Base-by-base conservation (phyloP, 2,888 invertebrate species). In the Caenorhabditis becei region DNA sequence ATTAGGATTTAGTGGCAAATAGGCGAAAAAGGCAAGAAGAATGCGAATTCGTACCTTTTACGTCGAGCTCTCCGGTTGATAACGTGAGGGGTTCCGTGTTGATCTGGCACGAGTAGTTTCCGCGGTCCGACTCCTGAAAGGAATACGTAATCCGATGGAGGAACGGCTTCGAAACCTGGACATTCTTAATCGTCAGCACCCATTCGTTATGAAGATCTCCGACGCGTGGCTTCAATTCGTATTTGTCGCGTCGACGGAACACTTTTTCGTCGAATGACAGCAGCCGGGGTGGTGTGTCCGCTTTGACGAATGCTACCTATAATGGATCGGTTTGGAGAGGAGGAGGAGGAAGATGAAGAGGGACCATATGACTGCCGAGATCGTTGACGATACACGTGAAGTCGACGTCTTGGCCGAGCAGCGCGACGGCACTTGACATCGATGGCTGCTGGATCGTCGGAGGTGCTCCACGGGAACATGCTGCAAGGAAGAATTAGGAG, bases 101-200 rank as follows among this genome's bases (percentile, higher is more conserved):
- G 83, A 90, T 62, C 63, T 91, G 92, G 92, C 93, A 96, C 95
- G 96, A 96, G 92, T 96, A 96, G 88, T 94, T 95, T 89, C 96
- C 96, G 61, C 94, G 94, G 92, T 97, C 96, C 91, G 96, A 95
- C 91, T 95, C 95, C 87, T 89, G 82, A 32, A 32, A 10, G n/a
- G n/a, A n/a, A n/a, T n/a, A n/a, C 10, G 10, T 32, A 32, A 10
- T 7, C 5, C 4, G 32, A 32, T 32, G 4, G 32, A 32, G 10
- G 32, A 44, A 18, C 3, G 18, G 8, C 8, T 8, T 8, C 4
- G 20, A 7, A 54, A 89, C 89, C 89, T 95, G 95, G 83, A 96
- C 96, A 88, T 94, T 94, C 90, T 94, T 95, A 91, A 97, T 95
- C 92, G 95, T 95, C 82, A 97, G 93, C 92, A 95, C 95, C 96